phyloP scores from a whole-genome alignment of 2,888 invertebrate genomes.

The Ophion obscuratus region DNA sequence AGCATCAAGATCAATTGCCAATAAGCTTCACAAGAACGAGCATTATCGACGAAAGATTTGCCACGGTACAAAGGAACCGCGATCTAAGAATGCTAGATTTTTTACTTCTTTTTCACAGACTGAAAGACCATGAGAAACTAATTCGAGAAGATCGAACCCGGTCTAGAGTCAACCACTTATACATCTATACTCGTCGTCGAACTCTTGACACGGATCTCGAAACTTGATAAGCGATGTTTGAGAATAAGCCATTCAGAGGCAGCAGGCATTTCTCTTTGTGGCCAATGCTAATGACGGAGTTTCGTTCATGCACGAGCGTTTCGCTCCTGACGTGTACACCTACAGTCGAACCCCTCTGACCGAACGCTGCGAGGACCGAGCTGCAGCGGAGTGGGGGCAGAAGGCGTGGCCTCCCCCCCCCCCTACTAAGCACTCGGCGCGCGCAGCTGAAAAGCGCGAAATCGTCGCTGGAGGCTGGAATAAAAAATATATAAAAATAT shows the following conservation, averaged over 20 bases:
- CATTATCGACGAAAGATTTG: neutral
- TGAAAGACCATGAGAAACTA: slow-evolving; percentile 1
- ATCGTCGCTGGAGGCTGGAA: no score
- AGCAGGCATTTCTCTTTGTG: slow-evolving; percentile 39
- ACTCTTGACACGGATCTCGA: slow-evolving; percentile 52
- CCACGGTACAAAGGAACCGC: neutral
- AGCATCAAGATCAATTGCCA: neutral
- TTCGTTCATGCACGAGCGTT: slow-evolving; percentile 19
- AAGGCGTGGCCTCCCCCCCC: neutral
- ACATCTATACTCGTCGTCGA: slow-evolving; percentile 16
- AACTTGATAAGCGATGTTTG: slow-evolving; percentile 42
- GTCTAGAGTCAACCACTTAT: slow-evolving; percentile 27
- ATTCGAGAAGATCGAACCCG: neutral
- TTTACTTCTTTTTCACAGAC: neutral
- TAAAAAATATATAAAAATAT: neutral
- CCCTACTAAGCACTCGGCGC: neutral
- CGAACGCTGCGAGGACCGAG: neutral
- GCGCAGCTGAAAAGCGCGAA: neutral
- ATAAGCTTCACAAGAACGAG: neutral
- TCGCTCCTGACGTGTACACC: neutral
- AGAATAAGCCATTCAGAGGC: slow-evolving; percentile 18
- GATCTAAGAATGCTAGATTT: neutral
- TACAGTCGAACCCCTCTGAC: neutral
- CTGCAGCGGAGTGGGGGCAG: neutral
- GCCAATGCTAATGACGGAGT: slow-evolving; percentile 22